Evolutionary conservation across 2,797 vertebrate genomes (phyloP).

Genomic region (Xenopus petersii): DNA sequence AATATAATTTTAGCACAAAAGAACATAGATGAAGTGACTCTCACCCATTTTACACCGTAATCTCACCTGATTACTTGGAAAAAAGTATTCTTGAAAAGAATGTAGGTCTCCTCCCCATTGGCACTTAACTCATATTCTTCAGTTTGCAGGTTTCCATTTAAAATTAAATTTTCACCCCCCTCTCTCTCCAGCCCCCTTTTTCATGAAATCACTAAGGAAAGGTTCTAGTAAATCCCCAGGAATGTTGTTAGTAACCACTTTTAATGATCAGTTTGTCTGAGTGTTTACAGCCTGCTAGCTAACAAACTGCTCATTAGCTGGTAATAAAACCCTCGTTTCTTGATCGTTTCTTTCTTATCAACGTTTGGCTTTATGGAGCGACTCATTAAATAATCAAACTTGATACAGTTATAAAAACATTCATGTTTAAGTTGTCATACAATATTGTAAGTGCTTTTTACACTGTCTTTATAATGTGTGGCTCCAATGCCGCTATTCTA

Average conservation of each 20-base stretch:
- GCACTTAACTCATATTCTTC: constrained; percentile 48
- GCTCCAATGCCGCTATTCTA: too few relatives aligned
- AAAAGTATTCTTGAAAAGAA: constrained; percentile 48
- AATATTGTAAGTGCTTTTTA: not conserved
- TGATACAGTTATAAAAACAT: not conserved
- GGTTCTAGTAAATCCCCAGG: constrained; percentile 67
- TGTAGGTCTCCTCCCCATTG: constrained; percentile 23
- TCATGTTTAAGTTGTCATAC: not conserved
- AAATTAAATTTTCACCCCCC: constrained; percentile 12
- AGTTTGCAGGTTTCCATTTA: constrained; percentile 49
- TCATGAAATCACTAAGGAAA: constrained; percentile 62
- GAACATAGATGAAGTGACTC: constrained; percentile 70
- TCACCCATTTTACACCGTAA: constrained; percentile 52
- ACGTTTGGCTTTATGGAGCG: constrained; percentile 48
- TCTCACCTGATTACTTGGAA: constrained; percentile 51
- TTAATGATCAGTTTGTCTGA: constrained; percentile 71
- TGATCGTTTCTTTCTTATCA: constrained; percentile 61
- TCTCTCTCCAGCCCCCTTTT: constrained; percentile 40
- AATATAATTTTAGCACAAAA: constrained; percentile 63
- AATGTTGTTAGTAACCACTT: constrained; percentile 67
- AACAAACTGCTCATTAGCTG: constrained; percentile 73
- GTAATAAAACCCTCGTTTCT: constrained; percentile 63
- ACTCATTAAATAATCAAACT: constrained; percentile 47
- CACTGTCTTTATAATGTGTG: too few relatives aligned
- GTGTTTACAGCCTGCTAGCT: constrained; percentile 75